Conservation (phyloP, 2,113 vertebrate species). For the Hippocampus comes region DNA sequence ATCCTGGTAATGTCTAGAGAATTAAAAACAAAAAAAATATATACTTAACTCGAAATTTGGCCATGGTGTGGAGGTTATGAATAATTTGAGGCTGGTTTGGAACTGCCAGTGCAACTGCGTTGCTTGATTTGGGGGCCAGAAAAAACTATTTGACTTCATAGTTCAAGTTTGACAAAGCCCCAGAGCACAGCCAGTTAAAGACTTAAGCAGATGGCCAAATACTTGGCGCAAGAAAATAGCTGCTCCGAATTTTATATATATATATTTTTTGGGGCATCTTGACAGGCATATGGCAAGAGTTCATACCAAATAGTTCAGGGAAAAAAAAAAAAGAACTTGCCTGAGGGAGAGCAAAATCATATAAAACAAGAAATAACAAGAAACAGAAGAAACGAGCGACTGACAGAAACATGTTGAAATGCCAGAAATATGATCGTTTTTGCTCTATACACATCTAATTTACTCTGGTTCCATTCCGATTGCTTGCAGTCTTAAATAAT, state of each 20-base stretch:
- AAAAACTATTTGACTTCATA: slow-evolving; percentile 67
- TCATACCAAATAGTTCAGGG: slow-evolving; percentile 67
- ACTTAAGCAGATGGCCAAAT: slow-evolving; percentile 75
- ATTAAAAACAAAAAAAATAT: too few species aligned
- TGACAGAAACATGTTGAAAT: slow-evolving; percentile 54
- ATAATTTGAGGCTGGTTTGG: slow-evolving; percentile 24
- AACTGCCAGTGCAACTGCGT: slow-evolving; percentile 53
- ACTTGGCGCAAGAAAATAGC: slow-evolving; percentile 71
- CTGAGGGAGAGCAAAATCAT: slow-evolving; percentile 52
- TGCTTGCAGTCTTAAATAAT: slow-evolving; percentile 53
- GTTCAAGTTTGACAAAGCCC: slow-evolving; percentile 70
- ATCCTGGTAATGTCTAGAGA: too few species aligned
- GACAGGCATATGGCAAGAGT: slow-evolving; percentile 71
- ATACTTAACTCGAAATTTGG: slow-evolving; percentile 24
- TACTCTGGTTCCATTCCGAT: slow-evolving; percentile 35
- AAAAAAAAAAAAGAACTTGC: slow-evolving; percentile 20
- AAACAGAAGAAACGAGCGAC: slow-evolving; percentile 41
- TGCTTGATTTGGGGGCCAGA: slow-evolving; percentile 58
- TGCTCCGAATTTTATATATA: slow-evolving; percentile 60
- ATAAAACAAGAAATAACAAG: slow-evolving; percentile 51
- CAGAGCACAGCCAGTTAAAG: slow-evolving; percentile 68
- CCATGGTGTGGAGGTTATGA: too few species aligned
- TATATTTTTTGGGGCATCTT: slow-evolving; percentile 62
- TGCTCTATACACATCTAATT: slow-evolving; percentile 46
- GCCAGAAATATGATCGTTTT: slow-evolving; percentile 49